These are phyloP conservation scores for Gastracanthus pulcherrimus DNA, from an alignment of 2,888 invertebrate species.

Conservation along the genomic window DNA sequence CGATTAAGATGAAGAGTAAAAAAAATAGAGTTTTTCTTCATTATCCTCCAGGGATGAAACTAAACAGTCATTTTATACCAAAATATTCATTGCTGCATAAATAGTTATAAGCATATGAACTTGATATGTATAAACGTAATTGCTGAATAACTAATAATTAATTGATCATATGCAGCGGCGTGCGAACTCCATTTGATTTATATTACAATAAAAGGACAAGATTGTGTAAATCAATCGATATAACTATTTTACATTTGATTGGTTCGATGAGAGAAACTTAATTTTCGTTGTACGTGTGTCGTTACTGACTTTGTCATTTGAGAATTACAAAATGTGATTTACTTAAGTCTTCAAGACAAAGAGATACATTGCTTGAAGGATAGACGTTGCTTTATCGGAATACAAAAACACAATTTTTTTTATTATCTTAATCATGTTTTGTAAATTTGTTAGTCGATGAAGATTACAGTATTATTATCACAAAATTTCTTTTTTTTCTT, in stretches of 20 bases:
- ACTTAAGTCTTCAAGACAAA: slow-evolving; percentile 15
- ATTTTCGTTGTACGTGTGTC: slow-evolving; percentile 34
- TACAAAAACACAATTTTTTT: slow-evolving; percentile 16
- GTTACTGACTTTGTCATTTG: slow-evolving; percentile 10
- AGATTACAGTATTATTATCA: slow-evolving; percentile 45
- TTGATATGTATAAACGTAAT: slow-evolving; percentile 52
- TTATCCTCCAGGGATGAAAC: slow-evolving; percentile 46
- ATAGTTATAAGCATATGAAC: slow-evolving; percentile 62
- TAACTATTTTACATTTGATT: slow-evolving; percentile 12
- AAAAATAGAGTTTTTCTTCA: slow-evolving; percentile 40
- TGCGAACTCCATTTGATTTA: slow-evolving; percentile 34
- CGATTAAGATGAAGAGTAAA: slow-evolving; percentile 36
- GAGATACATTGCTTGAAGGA: neutral
- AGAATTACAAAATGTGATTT: slow-evolving; percentile 31
- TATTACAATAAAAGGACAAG: slow-evolving; percentile 17
- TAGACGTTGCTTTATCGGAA: slow-evolving; percentile 6
- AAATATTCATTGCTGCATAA: slow-evolving; percentile 67
- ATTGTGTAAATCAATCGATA: slow-evolving; percentile 36
- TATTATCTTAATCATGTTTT: slow-evolving; percentile 28
- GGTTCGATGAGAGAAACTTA: slow-evolving; percentile 1
- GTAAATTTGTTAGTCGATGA: slow-evolving; percentile 40
- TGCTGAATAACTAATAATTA: slow-evolving; percentile 50
- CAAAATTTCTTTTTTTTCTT: slow-evolving; percentile 12
- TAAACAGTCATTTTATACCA: slow-evolving; percentile 69
- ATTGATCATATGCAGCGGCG: slow-evolving; percentile 48